Evolutionary conservation across 2,113 vertebrate species (phyloP).

Genomic region (Myocastor coypus): DNA sequence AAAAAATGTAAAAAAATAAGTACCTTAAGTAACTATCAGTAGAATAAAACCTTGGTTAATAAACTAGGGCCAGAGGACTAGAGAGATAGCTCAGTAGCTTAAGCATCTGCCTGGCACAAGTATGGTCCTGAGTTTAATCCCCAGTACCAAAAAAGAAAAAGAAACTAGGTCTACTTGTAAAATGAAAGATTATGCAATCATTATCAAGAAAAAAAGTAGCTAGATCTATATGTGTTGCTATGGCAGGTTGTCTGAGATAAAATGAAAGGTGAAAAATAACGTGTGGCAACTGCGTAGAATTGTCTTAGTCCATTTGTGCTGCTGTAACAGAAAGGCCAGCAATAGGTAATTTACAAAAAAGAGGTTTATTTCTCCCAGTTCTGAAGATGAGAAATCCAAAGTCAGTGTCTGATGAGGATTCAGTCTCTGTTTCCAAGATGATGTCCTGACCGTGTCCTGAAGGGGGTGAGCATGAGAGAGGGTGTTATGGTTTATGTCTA

Average conservation of each 20-base stretch:
- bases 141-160: background rate
- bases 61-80: background rate
- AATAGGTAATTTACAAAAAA: background rate
- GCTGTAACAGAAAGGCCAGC: background rate
- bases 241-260: background rate
- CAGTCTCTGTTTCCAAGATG: background rate
- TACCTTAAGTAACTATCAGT: background rate
- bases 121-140: too few relatives aligned
- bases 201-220: background rate
- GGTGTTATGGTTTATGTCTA: too few relatives aligned
- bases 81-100: too few relatives aligned
- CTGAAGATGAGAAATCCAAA: background rate
- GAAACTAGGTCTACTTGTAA: background rate
- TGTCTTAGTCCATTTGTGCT: background rate
- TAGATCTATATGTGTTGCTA: background rate
- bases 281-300: too few relatives aligned
- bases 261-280: slow-evolving; percentile 5
- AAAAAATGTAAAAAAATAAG: background rate
- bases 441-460: background rate
- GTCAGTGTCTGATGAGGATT: background rate
- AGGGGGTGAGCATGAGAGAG: background rate
- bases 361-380: background rate
- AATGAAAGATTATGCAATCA: background rate
- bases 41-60: background rate
- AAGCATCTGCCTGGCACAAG: too few relatives aligned